Evolutionary conservation across 2,888 invertebrate genomes (phyloP).

Genomic region (Caenorhabditis plicata): DNA sequence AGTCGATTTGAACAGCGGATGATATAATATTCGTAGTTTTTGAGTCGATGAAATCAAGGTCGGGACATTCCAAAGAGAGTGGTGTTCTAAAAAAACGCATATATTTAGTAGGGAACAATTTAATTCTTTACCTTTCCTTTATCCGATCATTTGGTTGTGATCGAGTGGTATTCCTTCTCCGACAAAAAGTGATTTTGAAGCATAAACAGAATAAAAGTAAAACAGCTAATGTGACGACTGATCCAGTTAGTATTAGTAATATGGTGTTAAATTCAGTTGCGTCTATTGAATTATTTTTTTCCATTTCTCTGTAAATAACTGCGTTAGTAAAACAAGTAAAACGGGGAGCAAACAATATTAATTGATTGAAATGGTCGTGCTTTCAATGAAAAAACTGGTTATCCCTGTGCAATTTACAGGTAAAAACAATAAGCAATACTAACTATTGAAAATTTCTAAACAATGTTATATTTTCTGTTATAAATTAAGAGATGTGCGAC

Average conservation of each 20-base stretch:
- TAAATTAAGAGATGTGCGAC: too few relatives aligned
- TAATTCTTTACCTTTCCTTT: not conserved
- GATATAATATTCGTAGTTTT: conserved; percentile 50
- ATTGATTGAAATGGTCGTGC: too few relatives aligned
- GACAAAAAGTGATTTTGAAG: conserved; percentile 30
- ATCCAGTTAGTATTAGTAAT: conserved; percentile 27
- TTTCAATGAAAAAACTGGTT: too few relatives aligned
- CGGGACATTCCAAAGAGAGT: conserved; percentile 34
- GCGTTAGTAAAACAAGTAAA: too few relatives aligned
- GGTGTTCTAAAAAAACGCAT: conserved; percentile 16
- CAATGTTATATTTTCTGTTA: too few relatives aligned
- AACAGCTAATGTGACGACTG: conserved; percentile 15
- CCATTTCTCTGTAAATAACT: too few relatives aligned
- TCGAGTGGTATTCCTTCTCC: not conserved
- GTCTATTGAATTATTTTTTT: conserved; percentile 3
- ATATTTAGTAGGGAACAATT: not conserved
- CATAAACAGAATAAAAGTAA: conserved; percentile 17
- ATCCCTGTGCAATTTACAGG: conserved; percentile 1
- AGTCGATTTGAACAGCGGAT: conserved; percentile 52
- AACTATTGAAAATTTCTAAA: too few relatives aligned
- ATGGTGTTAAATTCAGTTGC: conserved; percentile 33
- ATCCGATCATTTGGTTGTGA: conserved; percentile 7
- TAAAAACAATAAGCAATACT: too few relatives aligned
- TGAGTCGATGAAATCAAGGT: conserved; percentile 57
- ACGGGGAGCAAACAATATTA: too few relatives aligned